These are phyloP conservation scores for Hystrix cristata DNA, from an alignment of 2,113 vertebrate genomes.

Conservation along the genomic window DNA sequence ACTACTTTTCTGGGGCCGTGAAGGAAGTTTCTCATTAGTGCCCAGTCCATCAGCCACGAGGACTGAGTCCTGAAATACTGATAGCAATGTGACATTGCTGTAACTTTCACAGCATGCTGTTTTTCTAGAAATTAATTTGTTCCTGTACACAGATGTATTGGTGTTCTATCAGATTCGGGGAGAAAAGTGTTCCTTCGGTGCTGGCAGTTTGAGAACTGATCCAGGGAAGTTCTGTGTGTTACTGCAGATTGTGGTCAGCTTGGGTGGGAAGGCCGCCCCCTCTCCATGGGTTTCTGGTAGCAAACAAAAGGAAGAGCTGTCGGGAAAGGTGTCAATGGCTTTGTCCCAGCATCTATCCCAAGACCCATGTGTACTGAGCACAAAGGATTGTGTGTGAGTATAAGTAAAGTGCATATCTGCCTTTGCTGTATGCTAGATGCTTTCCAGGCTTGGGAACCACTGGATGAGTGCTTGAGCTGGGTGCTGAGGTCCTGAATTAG, in stretches of 20 bases:
- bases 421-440: not conserved
- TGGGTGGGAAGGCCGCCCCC: not conserved
- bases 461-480: not conserved
- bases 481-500: not conserved
- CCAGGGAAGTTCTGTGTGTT: not conserved
- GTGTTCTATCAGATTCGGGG: constrained; percentile 2
- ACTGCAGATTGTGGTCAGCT: not conserved
- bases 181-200: constrained; percentile 8
- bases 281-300: not conserved
- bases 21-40: not conserved
- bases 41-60: not conserved
- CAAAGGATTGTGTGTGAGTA: not conserved
- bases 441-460: not conserved
- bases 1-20: not conserved
- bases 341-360: not conserved
- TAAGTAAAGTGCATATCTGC: not conserved
- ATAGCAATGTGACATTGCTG: not conserved
- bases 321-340: not conserved
- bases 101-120: not conserved
- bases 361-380: not conserved
- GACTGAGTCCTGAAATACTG: not conserved
- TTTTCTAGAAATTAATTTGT: constrained; percentile 42
- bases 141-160: not conserved
- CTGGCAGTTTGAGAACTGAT: not conserved
- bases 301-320: not conserved